Conservation (phyloP, 2,888 invertebrate species). For the Sussaba pulchella region DNA sequence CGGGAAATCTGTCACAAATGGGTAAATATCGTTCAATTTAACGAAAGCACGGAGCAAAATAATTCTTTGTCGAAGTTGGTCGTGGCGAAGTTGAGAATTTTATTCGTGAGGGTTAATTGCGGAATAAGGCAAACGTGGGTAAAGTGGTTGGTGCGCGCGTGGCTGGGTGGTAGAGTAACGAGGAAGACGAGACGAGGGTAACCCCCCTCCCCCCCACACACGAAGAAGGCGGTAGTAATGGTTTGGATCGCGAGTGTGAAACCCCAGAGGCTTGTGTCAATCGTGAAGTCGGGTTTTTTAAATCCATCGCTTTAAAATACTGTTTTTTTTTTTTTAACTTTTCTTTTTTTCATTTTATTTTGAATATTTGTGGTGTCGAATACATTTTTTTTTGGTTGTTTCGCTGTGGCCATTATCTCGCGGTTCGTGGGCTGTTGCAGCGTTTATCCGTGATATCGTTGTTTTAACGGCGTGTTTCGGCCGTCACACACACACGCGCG, state of each 20-base stretch:
- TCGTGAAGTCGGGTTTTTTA: slow-evolving; percentile 53
- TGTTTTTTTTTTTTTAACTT: not conserved
- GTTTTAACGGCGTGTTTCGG: too few species aligned
- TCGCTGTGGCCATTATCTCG: too few species aligned
- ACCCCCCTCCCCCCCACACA: too few species aligned
- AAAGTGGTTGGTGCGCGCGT: slow-evolving; percentile 53
- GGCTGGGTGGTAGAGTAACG: slow-evolving; percentile 30
- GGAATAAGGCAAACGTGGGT: not conserved
- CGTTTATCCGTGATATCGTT: too few species aligned
- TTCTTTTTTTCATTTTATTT: slow-evolving; percentile 27
- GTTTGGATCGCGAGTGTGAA: slow-evolving; percentile 70
- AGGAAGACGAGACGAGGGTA: slow-evolving; percentile 22
- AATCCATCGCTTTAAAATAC: slow-evolving; percentile 52
- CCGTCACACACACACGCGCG: too few species aligned
- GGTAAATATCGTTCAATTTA: slow-evolving; percentile 81
- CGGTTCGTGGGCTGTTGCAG: too few species aligned
- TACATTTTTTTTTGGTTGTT: too few species aligned
- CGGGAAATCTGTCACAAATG: slow-evolving; percentile 82
- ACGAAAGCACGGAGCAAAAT: too few species aligned
- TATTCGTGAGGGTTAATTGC: too few species aligned
- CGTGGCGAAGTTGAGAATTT: too few species aligned
- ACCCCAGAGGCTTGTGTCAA: slow-evolving; percentile 52
- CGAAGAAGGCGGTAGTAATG: slow-evolving; percentile 63
- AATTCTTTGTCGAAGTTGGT: too few species aligned
- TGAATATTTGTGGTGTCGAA: too few species aligned